Percentiles rank a stretch among this genome's conserved stretches.
phyloP scores from a whole-genome alignment of 2,113 vertebrate genomes.

The Oncorhynchus clarkii region DNA sequence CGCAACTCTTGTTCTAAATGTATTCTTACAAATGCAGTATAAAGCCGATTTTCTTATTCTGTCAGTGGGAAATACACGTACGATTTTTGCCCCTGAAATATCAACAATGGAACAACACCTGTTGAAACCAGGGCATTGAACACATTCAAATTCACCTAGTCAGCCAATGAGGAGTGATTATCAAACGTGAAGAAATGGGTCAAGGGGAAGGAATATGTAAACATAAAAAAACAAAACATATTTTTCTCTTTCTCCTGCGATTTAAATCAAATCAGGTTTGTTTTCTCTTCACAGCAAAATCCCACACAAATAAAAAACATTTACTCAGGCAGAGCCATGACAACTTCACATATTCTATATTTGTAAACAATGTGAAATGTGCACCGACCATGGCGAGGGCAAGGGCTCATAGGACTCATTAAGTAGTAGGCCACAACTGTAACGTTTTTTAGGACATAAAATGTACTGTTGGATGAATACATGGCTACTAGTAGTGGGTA shows the following conservation, averaged over 20 bases:
- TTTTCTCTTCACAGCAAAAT: neutral
- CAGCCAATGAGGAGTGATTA: neutral
- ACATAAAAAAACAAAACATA: neutral
- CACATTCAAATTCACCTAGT: neutral
- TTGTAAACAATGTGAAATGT: conserved; percentile 17
- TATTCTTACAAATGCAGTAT: too few relatives aligned
- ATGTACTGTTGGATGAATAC: too few relatives aligned
- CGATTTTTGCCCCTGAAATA: neutral
- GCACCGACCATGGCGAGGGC: neutral
- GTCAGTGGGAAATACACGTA: too few relatives aligned
- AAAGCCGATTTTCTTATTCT: too few relatives aligned
- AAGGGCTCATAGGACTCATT: neutral
- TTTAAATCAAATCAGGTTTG: conserved; percentile 13
- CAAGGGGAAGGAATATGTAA: conserved; percentile 7
- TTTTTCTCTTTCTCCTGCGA: neutral
- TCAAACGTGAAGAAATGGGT: neutral
- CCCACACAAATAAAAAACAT: conserved; percentile 27
- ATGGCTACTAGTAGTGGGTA: too few relatives aligned
- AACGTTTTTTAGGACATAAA: too few relatives aligned
- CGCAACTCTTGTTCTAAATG: neutral
- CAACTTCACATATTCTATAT: conserved; percentile 25
- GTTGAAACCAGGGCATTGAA: neutral
- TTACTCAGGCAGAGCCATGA: conserved; percentile 21
- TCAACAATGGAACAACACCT: neutral
- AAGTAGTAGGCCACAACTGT: neutral